phyloP scores from a whole-genome alignment of 2,888 invertebrate species.

The Spisula subtruncata region DNA sequence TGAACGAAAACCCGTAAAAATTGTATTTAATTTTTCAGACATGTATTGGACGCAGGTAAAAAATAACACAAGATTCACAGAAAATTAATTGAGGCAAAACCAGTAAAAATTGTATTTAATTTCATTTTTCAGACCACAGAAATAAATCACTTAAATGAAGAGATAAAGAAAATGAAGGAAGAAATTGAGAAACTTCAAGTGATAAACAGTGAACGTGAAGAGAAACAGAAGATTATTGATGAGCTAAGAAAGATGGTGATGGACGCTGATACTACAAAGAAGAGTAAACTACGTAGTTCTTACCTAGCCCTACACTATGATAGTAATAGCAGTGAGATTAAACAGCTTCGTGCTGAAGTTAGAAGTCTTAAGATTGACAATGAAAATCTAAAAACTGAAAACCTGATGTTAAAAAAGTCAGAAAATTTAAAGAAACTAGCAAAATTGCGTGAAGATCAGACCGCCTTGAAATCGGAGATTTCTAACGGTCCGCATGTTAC shows the following conservation, averaged over 20 bases:
- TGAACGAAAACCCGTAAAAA: too few species aligned
- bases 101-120: too few species aligned
- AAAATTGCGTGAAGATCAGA: conserved; percentile 65
- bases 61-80: too few species aligned
- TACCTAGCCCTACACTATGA: conserved; percentile 65
- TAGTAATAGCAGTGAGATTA: conserved; percentile 59
- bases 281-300: conserved; percentile 63
- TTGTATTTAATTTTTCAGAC: too few species aligned
- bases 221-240: conserved; percentile 71
- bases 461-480: conserved; percentile 25
- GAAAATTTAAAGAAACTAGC: conserved; percentile 68
- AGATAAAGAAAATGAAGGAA: conserved; percentile 65
- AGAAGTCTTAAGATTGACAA: conserved; percentile 65
- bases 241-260: conserved; percentile 70
- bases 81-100: too few species aligned
- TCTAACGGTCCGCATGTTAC: conserved; percentile 34
- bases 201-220: conserved; percentile 64
- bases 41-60: too few species aligned
- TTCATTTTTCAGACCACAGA: conserved; percentile 66
- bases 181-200: conserved; percentile 62
- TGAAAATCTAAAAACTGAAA: conserved; percentile 65
- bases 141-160: conserved; percentile 62
- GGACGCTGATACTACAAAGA: conserved; percentile 67
- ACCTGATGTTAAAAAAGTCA: conserved; percentile 69
- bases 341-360: conserved; percentile 61